Evolutionary conservation across 1,140 invertebrate genomes (phyloP), one percentile per base, ranked within the genome.

Genomic region (Euwallacea similis): DNA sequence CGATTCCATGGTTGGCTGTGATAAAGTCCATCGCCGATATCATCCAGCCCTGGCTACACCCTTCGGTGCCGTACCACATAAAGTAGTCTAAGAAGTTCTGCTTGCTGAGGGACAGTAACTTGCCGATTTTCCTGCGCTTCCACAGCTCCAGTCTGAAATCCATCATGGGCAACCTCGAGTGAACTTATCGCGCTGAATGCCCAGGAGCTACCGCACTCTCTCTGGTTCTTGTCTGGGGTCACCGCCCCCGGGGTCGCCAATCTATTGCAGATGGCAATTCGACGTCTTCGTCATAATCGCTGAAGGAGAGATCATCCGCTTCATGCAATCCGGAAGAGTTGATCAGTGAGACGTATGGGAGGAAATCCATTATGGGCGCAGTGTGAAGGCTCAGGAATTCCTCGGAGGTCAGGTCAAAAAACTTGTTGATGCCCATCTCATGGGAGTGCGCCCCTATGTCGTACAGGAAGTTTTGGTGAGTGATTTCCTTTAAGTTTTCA

Each of bases 51-150:
- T 96, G 96, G 74, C 93, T 89, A 83, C 97, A 99, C 58, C 97
- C 97, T 80, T 96, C 87, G 84, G 98, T 98, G 9, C 95, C 96
- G 78, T 93, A 96, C 59, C 87, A 87, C 0, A 78, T 76, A 0
- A 95, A 96, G 80, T 98, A 99, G 85, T 99, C 98, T 33, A 99
- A 87, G 54, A 99, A 84, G 82, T 99, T 98, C 84, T 99, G 97
- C 84, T 99, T 97, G 75, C 94, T 97, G 0, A 99, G 87, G 6
- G 94, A 96, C 7, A 96, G 86, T 11, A 99, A 85, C 71, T 88
- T 86, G 56, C 92, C 91, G 33, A 86, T 89, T 80, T 92, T 89
- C 71, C 94, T n/a, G 83, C 16, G 92, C 97, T 86, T 99, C 98
- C 16, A 99, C 83, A 0, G 97, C 85, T 16, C 97, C 98, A 73